Evolutionary conservation across 92 coral and sea anemone genomes (phyloP).

Genomic region (Epizoanthus ramosus): DNA sequence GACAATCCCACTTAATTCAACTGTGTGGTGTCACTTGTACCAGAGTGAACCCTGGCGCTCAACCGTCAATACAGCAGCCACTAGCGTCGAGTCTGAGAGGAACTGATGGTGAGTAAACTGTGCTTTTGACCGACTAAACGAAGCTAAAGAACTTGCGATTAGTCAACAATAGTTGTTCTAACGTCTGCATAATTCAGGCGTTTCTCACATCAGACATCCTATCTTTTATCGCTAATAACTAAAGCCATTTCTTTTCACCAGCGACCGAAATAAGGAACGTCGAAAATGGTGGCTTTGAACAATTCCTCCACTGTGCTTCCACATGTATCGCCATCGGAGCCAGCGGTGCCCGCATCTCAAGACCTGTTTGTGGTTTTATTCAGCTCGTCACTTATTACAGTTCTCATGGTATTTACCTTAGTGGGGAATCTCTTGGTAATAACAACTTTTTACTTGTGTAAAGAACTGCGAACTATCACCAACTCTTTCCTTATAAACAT

Average conservation of each 20-base stretch:
- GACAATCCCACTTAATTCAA: constrained; percentile 20
- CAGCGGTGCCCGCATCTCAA: constrained; percentile 15
- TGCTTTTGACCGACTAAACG: too few species aligned
- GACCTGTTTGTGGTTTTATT: constrained; percentile 61
- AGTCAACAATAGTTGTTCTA: too few species aligned
- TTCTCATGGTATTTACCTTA: constrained; percentile 74
- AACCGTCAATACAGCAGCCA: too few species aligned
- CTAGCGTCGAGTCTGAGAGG: too few species aligned
- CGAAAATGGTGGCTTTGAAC: constrained; percentile 10
- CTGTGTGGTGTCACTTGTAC: constrained; percentile 6
- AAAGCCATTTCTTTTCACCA: too few species aligned
- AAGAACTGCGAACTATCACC: constrained; percentile 87
- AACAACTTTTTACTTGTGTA: constrained; percentile 77
- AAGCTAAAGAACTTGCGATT: too few species aligned
- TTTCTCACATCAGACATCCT: too few species aligned
- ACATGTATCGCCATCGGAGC: background rate
- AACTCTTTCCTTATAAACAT: constrained; percentile 87
- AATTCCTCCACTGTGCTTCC: background rate
- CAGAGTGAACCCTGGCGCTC: background rate
- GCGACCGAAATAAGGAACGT: background rate
- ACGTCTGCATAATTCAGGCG: too few species aligned
- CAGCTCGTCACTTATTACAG: constrained; percentile 66
- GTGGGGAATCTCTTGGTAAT: constrained; percentile 85
- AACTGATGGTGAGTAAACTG: too few species aligned
- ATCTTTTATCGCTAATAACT: too few species aligned